Conservation (phyloP, 2,797 vertebrate species). For the Avahi laniger region DNA sequence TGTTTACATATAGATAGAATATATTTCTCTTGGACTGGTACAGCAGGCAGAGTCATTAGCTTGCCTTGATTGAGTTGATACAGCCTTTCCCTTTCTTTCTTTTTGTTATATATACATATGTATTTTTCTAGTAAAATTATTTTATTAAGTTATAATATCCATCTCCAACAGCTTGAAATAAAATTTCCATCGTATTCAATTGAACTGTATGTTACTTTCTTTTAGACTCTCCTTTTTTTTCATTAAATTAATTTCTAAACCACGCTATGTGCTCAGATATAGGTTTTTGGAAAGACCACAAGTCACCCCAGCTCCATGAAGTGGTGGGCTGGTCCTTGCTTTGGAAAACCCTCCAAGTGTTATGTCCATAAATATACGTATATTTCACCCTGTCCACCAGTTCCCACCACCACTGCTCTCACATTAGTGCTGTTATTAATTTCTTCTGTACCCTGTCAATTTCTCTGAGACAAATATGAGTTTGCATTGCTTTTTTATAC, state of each 20-base stretch:
- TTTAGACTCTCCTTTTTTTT: slow-evolving; percentile 89
- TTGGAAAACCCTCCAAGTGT: slow-evolving; percentile 89
- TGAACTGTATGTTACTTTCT: slow-evolving; percentile 83
- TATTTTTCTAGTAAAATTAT: neutral
- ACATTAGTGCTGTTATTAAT: neutral
- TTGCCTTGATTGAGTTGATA: neutral
- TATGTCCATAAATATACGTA: slow-evolving; percentile 87
- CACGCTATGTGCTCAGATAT: slow-evolving; percentile 90
- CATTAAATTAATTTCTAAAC: slow-evolving; percentile 92
- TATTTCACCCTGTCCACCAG: neutral
- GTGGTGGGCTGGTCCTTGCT: slow-evolving; percentile 89
- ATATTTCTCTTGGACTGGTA: neutral
- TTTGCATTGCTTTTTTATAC: neutral
- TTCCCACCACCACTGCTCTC: neutral
- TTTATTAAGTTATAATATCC: neutral
- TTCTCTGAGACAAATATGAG: neutral
- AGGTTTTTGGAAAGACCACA: slow-evolving; percentile 90
- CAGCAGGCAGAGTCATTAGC: neutral
- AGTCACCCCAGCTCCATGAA: slow-evolving; percentile 92
- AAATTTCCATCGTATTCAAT: slow-evolving; percentile 62
- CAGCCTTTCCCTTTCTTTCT: neutral
- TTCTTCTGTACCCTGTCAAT: neutral
- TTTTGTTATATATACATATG: neutral
- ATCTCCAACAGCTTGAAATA: neutral
- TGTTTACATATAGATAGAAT: neutral